Evolutionary conservation across 2,797 vertebrate genomes (phyloP).

Genomic region (Fratercula arctica): DNA sequence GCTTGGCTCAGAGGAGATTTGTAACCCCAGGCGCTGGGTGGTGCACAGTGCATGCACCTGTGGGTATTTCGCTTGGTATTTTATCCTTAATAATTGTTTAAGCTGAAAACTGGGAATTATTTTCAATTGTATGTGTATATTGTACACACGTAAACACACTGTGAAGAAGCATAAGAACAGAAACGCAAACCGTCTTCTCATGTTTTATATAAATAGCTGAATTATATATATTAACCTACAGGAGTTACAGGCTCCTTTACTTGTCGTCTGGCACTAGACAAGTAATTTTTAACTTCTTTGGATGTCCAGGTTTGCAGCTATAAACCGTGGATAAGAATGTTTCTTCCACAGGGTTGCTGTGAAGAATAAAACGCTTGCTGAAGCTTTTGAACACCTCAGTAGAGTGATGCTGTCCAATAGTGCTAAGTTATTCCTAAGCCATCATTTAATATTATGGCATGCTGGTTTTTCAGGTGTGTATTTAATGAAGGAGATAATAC

Average conservation of each 20-base stretch:
- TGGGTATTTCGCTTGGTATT: neutral
- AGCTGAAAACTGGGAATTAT: conserved; percentile 19
- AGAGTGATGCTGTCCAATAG: neutral
- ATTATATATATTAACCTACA: neutral
- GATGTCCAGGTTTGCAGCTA: neutral
- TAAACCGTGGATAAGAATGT: neutral
- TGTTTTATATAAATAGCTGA: conserved; percentile 4
- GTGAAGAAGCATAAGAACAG: neutral
- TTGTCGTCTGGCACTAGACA: neutral
- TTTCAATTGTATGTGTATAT: neutral
- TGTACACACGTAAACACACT: neutral
- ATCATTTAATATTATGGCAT: neutral
- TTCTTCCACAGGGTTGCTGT: neutral
- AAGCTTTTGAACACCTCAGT: neutral
- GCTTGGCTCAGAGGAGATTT: neutral
- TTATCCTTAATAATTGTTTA: conserved; percentile 8
- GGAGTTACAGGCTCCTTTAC: neutral
- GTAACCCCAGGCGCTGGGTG: neutral
- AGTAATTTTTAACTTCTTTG: neutral
- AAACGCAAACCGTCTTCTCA: neutral
- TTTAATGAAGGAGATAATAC: neutral
- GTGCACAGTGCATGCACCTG: neutral
- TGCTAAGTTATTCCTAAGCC: neutral
- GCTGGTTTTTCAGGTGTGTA: neutral
- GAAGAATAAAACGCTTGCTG: neutral